Base-by-base conservation (phyloP, 2,888 invertebrate genomes). In the Operophtera brumata region DNA sequence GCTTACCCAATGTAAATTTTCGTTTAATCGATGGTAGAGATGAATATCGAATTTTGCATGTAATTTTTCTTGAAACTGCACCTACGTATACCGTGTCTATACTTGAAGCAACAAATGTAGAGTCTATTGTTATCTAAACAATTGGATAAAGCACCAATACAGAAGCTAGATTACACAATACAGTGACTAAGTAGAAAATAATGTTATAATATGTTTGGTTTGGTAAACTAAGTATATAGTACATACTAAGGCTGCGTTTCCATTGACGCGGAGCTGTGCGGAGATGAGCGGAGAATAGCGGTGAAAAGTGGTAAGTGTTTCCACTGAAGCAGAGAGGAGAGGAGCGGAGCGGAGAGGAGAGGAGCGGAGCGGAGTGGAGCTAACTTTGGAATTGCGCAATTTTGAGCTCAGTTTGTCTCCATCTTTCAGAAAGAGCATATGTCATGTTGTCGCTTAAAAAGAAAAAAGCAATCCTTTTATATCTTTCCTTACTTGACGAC, bases 51-150 rank as follows among this genome's bases (percentile, higher is more conserved):
- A 13, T 13, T 13, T 8, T 36, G 12, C 13, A 36, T 36, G 13
- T 36, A 36, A 13, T 36, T 36, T 36, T 13, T 0, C 36, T 8
- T 6, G 8, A 36, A 20, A 20, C 20, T 7, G 7, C 6, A 30
- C 10, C 10, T 9, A 6, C n/a, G n/a, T n/a, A 30, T 30, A 34
- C 34, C 13, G 25, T 25, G 10, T 20, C 2, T 26, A 11, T 11
- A 26, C 6, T n/a, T 36, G 34, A n/a, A 12, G 26, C 26, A 4
- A 11, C 26, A 10, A 26, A 41, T 40, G 2, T 42, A 42, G 40
- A 26, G 12, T 13, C 53, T 47, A 58, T 61, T 61, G 61, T 61
- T 58, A 49, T 10, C 45, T 35, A 42, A 50, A 61, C 57, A 61
- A 61, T 54, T 50, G 49, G 20, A 39, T 36, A 59, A 39, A 26